Evolutionary conservation across 2,797 vertebrate species (phyloP).

Genomic region (Triplophysa bombifrons): DNA sequence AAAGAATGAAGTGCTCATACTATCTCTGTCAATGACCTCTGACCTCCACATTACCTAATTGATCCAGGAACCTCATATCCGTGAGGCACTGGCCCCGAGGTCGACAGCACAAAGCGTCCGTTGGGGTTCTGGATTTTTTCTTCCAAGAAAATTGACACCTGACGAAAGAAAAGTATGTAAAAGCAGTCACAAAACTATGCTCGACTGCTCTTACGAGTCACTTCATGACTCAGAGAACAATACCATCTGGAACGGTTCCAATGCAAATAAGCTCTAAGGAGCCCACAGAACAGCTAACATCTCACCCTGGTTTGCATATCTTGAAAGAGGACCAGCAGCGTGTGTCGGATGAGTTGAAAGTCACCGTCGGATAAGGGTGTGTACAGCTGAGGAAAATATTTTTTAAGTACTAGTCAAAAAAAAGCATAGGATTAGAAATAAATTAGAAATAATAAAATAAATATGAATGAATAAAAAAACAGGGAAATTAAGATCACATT

Average conservation of each 20-base stretch:
- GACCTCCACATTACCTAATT: constrained; percentile 79
- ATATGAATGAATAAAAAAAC: no score
- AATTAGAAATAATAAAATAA: no score
- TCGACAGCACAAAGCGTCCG: constrained; percentile 73
- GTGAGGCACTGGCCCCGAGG: constrained; percentile 85
- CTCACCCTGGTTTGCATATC: constrained; percentile 90
- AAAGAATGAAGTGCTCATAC: not conserved
- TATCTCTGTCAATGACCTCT: not conserved
- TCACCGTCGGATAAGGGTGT: constrained; percentile 82
- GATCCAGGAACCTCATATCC: constrained; percentile 87
- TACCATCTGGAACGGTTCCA: not conserved
- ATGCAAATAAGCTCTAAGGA: not conserved
- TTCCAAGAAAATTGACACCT: constrained; percentile 75
- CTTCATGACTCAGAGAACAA: not conserved
- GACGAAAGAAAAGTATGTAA: not conserved
- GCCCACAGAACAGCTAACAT: not conserved
- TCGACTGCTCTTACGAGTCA: not conserved
- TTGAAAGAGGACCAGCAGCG: constrained; percentile 88
- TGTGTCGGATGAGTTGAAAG: constrained; percentile 92
- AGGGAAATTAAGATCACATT: no score
- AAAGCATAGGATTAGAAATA: not conserved
- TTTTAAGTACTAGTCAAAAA: not conserved
- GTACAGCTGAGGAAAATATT: constrained; percentile 73
- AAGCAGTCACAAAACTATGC: not conserved
- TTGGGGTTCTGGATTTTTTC: constrained; percentile 70